Evolutionary conservation across 1,140 invertebrate species (phyloP).

Genomic region (Penaeus chinensis): DNA sequence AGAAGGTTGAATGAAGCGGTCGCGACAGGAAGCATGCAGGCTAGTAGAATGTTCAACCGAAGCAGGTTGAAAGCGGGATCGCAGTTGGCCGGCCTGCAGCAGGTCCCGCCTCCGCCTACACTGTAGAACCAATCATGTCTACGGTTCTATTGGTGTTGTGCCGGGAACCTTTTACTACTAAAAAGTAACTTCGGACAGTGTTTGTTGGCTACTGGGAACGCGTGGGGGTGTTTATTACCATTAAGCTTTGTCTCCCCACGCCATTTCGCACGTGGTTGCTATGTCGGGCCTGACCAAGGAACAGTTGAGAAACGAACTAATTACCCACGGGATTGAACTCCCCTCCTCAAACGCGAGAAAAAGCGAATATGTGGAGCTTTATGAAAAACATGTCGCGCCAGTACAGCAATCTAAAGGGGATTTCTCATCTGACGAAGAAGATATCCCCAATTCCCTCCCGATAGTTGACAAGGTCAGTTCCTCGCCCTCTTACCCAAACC

Average conservation of each 20-base stretch:
- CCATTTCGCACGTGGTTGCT: neutral
- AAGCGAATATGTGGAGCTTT: conserved; percentile 34
- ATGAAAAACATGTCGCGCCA: conserved; percentile 53
- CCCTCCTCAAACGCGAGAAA: conserved; percentile 37
- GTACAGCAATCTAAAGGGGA: conserved; percentile 44
- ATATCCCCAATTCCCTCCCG: conserved; percentile 23
- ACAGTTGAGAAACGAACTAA: conserved; percentile 46
- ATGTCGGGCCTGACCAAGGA: conserved; percentile 50
- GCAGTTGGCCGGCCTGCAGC: conserved; percentile 27
- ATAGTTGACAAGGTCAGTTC: neutral
- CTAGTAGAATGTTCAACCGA: neutral
- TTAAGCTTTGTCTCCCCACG: neutral
- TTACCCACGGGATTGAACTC: conserved; percentile 36
- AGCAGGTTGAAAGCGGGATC: conserved; percentile 18
- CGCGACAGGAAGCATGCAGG: conserved; percentile 19
- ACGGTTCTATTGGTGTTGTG: neutral
- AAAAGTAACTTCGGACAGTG: conserved; percentile 29
- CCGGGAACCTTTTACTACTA: neutral
- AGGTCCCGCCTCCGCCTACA: conserved; percentile 34
- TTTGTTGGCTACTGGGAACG: neutral
- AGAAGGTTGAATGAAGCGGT: conserved; percentile 27
- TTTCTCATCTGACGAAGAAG: conserved; percentile 53
- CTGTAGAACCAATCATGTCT: conserved; percentile 33
- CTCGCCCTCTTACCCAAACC: neutral
- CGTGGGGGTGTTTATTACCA: neutral